These are phyloP conservation scores for Odocoileus virginianus DNA, from an alignment of 2,113 vertebrate species.

Conservation along the genomic window DNA sequence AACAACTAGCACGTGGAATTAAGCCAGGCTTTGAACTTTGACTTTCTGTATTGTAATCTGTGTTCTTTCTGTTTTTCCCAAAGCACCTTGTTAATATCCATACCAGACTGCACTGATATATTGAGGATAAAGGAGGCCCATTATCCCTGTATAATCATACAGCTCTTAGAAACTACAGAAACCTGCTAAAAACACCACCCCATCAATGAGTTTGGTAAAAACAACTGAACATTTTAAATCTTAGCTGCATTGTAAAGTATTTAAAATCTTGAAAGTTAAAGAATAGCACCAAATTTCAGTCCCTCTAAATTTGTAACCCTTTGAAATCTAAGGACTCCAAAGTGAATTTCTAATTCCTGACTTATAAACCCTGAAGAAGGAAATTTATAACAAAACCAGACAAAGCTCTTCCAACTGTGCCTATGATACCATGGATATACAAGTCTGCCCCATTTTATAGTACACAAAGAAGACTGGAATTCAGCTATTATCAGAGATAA, in stretches of 20 bases:
- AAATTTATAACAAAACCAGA: constrained; percentile 62
- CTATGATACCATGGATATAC: constrained; percentile 52
- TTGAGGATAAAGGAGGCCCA: background rate
- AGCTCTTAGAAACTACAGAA: background rate
- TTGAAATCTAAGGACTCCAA: constrained; percentile 55
- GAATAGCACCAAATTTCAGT: background rate
- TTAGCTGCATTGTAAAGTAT: background rate
- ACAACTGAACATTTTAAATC: background rate
- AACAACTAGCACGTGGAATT: background rate
- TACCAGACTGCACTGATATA: background rate
- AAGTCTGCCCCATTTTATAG: constrained; percentile 74
- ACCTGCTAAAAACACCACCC: background rate
- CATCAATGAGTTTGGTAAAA: background rate
- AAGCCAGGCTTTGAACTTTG: background rate
- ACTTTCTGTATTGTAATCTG: background rate
- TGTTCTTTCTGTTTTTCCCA: background rate
- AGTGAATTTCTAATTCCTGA: constrained; percentile 68
- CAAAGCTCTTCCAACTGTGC: constrained; percentile 45
- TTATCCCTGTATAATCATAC: background rate
- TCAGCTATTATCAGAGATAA: constrained; percentile 75
- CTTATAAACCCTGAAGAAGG: constrained; percentile 63
- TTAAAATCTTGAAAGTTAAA: constrained; percentile 23
- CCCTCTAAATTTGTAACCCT: background rate
- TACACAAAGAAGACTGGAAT: constrained; percentile 74
- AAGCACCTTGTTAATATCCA: background rate